Percentiles rank a stretch among this genome's conserved stretches.
Conservation (phyloP, 2,888 invertebrate genomes). For the Eremobia ochroleuca region DNA sequence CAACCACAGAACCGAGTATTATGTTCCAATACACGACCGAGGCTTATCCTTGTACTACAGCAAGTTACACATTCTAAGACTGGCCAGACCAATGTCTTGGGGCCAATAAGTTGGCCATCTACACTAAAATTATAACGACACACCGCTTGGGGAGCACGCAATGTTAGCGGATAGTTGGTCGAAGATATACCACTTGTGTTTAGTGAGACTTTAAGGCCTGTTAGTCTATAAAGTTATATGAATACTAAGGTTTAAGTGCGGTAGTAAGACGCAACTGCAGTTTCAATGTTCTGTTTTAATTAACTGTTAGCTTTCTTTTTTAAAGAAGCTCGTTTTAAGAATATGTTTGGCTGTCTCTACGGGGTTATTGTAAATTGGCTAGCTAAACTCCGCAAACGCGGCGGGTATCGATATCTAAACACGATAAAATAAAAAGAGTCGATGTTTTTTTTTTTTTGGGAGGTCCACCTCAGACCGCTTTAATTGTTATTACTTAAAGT, state of each 20-base stretch:
- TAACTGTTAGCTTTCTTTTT: not conserved
- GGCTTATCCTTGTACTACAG: conserved; percentile 65
- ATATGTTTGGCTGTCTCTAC: not conserved
- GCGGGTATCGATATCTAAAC: too few species aligned
- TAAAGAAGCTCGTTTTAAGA: not conserved
- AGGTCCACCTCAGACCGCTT: too few species aligned
- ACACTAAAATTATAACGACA: conserved; percentile 65
- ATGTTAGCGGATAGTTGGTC: conserved; percentile 28
- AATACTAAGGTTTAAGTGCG: conserved; percentile 7
- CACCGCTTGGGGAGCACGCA: conserved; percentile 58
- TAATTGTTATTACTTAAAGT: too few species aligned
- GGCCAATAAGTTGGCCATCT: conserved; percentile 69
- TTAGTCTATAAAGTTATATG: conserved; percentile 34
- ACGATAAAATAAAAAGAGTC: too few species aligned
- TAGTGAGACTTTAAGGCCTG: conserved; percentile 29
- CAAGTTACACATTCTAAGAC: conserved; percentile 59
- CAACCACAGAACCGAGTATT: conserved; percentile 4
- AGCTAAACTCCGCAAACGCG: not conserved
- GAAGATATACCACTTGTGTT: conserved; percentile 44
- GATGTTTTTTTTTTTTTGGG: too few species aligned
- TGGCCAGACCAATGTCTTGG: conserved; percentile 63
- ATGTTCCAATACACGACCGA: conserved; percentile 33
- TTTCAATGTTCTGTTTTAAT: not conserved
- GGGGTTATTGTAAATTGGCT: not conserved
- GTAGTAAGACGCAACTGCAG: not conserved